phyloP scores from a whole-genome alignment of 2,888 invertebrate species.

The Villa cingulata region DNA sequence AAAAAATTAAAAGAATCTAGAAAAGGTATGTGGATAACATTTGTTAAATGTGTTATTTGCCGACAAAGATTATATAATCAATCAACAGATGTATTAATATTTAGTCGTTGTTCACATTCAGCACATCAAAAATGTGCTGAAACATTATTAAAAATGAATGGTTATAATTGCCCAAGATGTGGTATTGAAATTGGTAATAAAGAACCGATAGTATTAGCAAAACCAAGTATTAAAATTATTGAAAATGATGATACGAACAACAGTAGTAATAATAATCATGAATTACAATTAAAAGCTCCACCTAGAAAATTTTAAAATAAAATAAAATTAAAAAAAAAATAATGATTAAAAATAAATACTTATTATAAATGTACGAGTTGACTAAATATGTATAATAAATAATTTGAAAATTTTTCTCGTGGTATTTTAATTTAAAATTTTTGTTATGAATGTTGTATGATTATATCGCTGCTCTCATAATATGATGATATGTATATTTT shows the following conservation, averaged over 20 bases:
- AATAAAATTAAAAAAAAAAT: too few species aligned
- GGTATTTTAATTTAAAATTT: too few species aligned
- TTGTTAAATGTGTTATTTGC: slow-evolving; percentile 30
- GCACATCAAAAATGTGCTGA: slow-evolving; percentile 28
- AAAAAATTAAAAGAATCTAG: slow-evolving; percentile 22
- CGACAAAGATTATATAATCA: slow-evolving; percentile 30
- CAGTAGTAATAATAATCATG: slow-evolving; percentile 14
- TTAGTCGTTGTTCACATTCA: slow-evolving; percentile 32
- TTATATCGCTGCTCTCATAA: too few species aligned
- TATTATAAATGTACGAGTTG: too few species aligned
- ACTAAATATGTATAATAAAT: too few species aligned
- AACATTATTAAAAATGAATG: slow-evolving; percentile 4
- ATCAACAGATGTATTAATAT: slow-evolving; percentile 21
- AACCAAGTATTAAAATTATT: slow-evolving; percentile 23
- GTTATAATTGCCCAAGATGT: slow-evolving; percentile 28
- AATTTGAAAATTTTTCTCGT: too few species aligned
- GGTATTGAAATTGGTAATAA: slow-evolving; percentile 16
- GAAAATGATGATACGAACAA: slow-evolving; percentile 4
- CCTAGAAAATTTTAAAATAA: slow-evolving; percentile 29
- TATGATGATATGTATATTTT: too few species aligned
- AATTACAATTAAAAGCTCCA: slow-evolving; percentile 31
- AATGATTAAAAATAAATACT: too few species aligned
- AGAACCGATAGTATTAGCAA: slow-evolving; percentile 22
- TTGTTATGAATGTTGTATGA: too few species aligned
- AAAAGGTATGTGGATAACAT: slow-evolving; percentile 32